A percentile compares a stretch with the other conserved stretches of the same genome.
phyloP scores from a whole-genome alignment of 1,140 invertebrate genomes.

The Eueides isabella region DNA sequence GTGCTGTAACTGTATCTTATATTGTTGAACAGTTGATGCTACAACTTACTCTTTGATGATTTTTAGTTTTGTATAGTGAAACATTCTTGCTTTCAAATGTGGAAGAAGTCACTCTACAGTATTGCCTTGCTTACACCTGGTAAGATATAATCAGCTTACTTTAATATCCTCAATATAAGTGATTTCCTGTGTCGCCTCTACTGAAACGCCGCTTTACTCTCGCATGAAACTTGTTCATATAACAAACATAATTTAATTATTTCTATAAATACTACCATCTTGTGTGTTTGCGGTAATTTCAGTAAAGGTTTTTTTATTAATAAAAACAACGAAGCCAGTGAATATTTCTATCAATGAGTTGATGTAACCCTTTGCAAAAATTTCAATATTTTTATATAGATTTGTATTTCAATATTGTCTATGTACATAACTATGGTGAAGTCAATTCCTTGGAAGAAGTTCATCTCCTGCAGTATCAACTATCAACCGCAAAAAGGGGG shows the following conservation, averaged over 20 bases:
- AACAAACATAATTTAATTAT: slow-evolving; percentile 19
- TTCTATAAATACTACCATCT: slow-evolving; percentile 4
- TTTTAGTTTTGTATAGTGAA: slow-evolving; percentile 81
- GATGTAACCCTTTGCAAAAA: slow-evolving; percentile 36
- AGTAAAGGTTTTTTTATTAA: slow-evolving; percentile 61
- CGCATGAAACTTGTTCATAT: slow-evolving; percentile 32
- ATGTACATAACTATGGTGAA: background rate
- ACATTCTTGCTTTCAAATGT: slow-evolving; percentile 80
- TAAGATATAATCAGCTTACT: slow-evolving; percentile 81
- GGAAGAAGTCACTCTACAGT: slow-evolving; percentile 82
- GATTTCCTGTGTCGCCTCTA: slow-evolving; percentile 71
- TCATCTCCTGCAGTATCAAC: slow-evolving; percentile 67
- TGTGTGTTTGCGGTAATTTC: slow-evolving; percentile 56
- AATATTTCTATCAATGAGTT: slow-evolving; percentile 65
- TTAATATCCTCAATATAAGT: slow-evolving; percentile 80
- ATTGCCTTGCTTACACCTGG: slow-evolving; percentile 81
- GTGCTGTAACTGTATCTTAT: slow-evolving; percentile 74
- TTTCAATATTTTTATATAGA: background rate
- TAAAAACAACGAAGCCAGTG: slow-evolving; percentile 66
- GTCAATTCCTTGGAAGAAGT: slow-evolving; percentile 66
- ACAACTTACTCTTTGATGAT: slow-evolving; percentile 76
- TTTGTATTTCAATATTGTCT: background rate
- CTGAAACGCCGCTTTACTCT: slow-evolving; percentile 60
- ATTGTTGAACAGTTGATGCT: slow-evolving; percentile 79
- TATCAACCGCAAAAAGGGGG: slow-evolving; percentile 77